Evolutionary conservation across 1,140 invertebrate species (phyloP), one percentile per base, ranked within the genome.

Genomic region (Ceratoteleas bidentatus): DNA sequence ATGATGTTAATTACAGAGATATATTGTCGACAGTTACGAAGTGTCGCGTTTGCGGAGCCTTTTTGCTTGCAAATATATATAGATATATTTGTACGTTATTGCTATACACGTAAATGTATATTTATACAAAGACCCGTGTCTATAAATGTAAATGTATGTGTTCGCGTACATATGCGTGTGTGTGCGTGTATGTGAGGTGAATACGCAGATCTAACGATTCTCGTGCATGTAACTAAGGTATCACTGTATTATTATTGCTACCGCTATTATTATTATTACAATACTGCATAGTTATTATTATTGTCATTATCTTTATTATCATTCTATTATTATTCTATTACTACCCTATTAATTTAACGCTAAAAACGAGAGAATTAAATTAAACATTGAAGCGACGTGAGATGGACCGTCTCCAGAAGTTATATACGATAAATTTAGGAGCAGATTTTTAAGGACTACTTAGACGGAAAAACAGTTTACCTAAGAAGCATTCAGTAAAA

Each of bases 401-500:
- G 47, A 57, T 68, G 65, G 13, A 64, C 61, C 61, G 61, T 77
- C 38, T 14, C 68, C 56, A 68, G 32, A 78, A 78, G 50, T 69
- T 78, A 78, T 78, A 78, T 70, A 78, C 70, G 70, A 49, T 69
- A 62, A 66, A 49, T 53, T 73, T 80, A 74, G 49, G 69, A 16
- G 62, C 76, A 66, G 45, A 72, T 38, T 40, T 64, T 62, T 68
- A 68, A 74, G 62, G 57, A 57, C 11, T 79, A 80, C 65, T 65
- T 79, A 79, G 66, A 53, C 66, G 32, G 58, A 34, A 50, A 32
- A 40, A 61, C 69, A 76, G 56, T 77, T 76, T 75, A 76, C 66
- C 66, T 81, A 81, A 81, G 79, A 75, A 65, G 57, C 66, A 72
- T 72, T 85, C 81, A 73, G 83, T 81, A 85, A 75, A 61, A 47